A percentile compares a stretch with the other conserved stretches of the same genome.
Conservation (phyloP, 1,140 invertebrate species). For the Chionoecetes opilio region DNA sequence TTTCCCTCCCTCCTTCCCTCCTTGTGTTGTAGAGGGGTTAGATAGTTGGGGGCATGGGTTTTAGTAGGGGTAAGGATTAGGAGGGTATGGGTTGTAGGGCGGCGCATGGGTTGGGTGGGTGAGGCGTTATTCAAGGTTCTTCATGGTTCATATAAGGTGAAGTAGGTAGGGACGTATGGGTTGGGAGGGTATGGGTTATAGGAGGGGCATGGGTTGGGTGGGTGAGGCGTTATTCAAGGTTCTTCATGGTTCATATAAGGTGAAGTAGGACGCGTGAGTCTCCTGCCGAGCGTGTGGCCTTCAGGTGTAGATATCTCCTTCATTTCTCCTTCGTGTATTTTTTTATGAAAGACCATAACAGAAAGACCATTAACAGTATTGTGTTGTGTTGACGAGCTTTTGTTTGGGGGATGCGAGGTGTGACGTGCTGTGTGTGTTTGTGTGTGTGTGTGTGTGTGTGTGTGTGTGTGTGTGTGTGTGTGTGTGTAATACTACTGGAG, state of each 20-base stretch:
- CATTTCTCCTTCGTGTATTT: neutral
- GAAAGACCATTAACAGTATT: no score
- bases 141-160: no score
- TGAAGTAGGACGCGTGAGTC: constrained; percentile 4
- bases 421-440: neutral
- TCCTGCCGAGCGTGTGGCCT: neutral
- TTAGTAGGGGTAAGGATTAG: no score
- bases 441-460: constrained; percentile 4
- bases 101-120: no score
- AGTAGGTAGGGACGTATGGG: neutral
- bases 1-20: neutral
- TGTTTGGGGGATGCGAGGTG: neutral
- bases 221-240: neutral
- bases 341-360: no score
- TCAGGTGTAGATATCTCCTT: neutral
- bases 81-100: neutral
- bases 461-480: constrained; percentile 15
- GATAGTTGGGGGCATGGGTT: no score
- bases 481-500: no score
- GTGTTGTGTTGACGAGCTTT: neutral
- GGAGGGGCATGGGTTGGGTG: neutral
- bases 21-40: neutral
- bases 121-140: no score
- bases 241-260: neutral
- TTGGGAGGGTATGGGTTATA: neutral